Evolutionary conservation across 2,113 vertebrate species (phyloP).

Genomic region (Platysternon megacephalum): DNA sequence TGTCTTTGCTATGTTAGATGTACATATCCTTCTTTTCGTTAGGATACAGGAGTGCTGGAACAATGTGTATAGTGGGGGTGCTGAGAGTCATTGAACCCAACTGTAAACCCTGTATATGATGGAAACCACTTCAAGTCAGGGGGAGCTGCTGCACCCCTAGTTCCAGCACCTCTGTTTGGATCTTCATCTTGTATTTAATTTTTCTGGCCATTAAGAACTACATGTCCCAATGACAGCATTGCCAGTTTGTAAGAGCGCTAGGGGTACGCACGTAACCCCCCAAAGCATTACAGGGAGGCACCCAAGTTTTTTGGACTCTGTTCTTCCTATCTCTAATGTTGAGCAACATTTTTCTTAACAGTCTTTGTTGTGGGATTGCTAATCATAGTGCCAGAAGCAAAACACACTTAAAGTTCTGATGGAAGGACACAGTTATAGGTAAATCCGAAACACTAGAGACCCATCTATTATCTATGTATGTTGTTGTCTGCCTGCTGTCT

Average conservation of each 20-base stretch:
- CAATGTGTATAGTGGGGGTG: no score
- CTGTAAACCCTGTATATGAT: no score
- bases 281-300: constrained; percentile 57
- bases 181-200: not conserved
- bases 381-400: constrained; percentile 76
- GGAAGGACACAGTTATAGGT: constrained; percentile 76
- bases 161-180: not conserved
- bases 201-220: not conserved
- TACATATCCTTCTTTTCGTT: constrained; percentile 13
- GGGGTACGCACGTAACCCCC: constrained; percentile 17
- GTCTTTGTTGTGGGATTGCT: constrained; percentile 76
- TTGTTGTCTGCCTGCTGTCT: constrained; percentile 74
- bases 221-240: not conserved
- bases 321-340: constrained; percentile 72
- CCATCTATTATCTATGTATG: constrained; percentile 63
- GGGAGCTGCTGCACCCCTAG: no score
- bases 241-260: not conserved
- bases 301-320: constrained; percentile 47
- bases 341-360: constrained; percentile 78
- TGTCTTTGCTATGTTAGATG: not conserved
- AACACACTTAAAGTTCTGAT: constrained; percentile 76
- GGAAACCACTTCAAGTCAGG: no score
- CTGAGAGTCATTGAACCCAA: no score
- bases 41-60: not conserved
- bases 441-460: constrained; percentile 75